phyloP scores from a whole-genome alignment of 2,113 vertebrate species.

The Craseonycteris thonglongyai region DNA sequence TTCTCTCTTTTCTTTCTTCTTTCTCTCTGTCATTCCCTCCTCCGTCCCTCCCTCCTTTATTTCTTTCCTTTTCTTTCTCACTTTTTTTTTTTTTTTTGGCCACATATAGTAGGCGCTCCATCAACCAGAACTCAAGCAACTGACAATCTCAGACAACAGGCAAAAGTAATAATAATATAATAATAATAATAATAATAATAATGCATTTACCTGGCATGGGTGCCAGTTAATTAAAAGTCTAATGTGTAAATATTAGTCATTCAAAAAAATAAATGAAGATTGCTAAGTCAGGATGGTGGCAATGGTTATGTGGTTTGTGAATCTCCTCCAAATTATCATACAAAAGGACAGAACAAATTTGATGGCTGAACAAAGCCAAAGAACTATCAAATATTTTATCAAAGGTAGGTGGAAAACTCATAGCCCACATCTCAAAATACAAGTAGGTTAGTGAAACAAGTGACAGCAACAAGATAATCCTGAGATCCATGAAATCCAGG shows the following conservation, averaged over 20 bases:
- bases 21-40: too few species aligned
- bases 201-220: too few species aligned
- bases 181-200: too few species aligned
- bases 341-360: background rate
- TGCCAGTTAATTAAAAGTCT: too few species aligned
- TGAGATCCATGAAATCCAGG: background rate
- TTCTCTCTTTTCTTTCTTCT: too few species aligned
- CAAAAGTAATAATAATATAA: too few species aligned
- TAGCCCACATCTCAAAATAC: background rate
- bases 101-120: too few species aligned
- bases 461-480: background rate
- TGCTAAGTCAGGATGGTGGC: background rate
- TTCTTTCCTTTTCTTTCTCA: background rate
- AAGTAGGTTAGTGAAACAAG: background rate
- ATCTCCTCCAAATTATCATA: background rate
- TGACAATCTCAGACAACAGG: too few species aligned
- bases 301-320: background rate
- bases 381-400: background rate
- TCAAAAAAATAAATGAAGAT: background rate
- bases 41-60: too few species aligned
- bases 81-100: too few species aligned
- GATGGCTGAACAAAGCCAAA: background rate
- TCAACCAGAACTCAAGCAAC: too few species aligned
- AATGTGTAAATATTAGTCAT: background rate
- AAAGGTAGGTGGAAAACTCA: background rate